Evolutionary conservation across 2,113 vertebrate genomes (phyloP).

Genomic region (Brachypteracias leptosomus): DNA sequence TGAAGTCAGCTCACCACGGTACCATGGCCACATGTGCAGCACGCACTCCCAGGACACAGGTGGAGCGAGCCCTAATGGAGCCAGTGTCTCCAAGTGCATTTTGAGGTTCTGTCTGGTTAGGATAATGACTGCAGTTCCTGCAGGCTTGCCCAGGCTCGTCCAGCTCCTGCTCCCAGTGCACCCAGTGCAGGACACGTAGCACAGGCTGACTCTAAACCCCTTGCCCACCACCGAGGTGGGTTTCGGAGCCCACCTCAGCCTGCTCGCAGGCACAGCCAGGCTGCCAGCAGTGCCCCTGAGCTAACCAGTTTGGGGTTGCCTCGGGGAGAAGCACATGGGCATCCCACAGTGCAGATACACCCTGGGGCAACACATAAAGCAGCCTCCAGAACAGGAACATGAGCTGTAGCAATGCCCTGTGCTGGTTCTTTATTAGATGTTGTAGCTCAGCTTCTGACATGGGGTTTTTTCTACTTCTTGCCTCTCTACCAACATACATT

Average conservation of each 20-base stretch:
- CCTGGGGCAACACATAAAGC: background rate
- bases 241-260: background rate
- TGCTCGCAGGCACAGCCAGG: fast-evolving
- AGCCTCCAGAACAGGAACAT: background rate
- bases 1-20: background rate
- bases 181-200: background rate
- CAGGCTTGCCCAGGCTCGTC: background rate
- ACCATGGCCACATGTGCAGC: fast-evolving
- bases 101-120: background rate
- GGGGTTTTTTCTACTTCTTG: fast-evolving
- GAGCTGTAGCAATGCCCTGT: background rate
- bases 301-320: background rate
- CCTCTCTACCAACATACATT: too few species aligned
- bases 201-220: background rate
- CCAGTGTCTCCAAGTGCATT: background rate
- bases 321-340: background rate
- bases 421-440: fast-evolving
- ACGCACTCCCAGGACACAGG: background rate
- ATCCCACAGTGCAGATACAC: background rate
- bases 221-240: background rate
- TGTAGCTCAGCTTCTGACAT: background rate
- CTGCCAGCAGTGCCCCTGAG: background rate
- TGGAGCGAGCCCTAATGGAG: background rate
- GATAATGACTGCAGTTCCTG: background rate
- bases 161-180: background rate